Conservation (phyloP, 2,113 vertebrate species). For the Phasianus colchicus region DNA sequence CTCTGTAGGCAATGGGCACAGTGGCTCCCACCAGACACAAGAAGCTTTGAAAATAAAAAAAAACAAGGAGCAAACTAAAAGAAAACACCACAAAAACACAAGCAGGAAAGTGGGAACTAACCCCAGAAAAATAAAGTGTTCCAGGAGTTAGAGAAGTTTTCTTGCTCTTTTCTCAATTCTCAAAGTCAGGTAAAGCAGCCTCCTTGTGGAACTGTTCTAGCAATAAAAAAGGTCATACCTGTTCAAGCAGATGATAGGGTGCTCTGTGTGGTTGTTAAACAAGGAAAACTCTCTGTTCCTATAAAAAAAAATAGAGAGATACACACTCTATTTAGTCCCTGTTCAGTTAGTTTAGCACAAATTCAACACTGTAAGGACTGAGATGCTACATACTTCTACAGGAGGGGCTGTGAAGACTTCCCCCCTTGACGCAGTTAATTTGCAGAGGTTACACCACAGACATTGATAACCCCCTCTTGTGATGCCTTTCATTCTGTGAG, state of each 20-base stretch:
- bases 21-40: not conserved
- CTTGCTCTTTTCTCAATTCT: not conserved
- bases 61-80: not conserved
- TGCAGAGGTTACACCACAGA: not conserved
- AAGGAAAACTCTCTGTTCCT: constrained; percentile 56
- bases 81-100: not conserved
- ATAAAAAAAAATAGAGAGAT: constrained; percentile 41
- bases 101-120: not conserved
- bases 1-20: not conserved
- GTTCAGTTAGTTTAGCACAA: not conserved
- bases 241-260: constrained; percentile 34
- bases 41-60: not conserved
- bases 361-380: not conserved
- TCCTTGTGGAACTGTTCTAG: not conserved
- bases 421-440: not conserved
- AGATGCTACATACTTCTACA: not conserved
- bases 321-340: not conserved
- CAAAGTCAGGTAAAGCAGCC: not conserved
- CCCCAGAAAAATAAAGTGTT: not conserved
- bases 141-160: not conserved
- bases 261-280: constrained; percentile 42
- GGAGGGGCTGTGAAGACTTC: not conserved
- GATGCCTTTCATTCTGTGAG: not conserved
- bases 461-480: not conserved
- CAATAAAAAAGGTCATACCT: constrained; percentile 64